Percentiles rank a stretch among this genome's conserved stretches.
Evolutionary conservation across 2,888 invertebrate species (phyloP).

Genomic region (Papilio gigon): DNA sequence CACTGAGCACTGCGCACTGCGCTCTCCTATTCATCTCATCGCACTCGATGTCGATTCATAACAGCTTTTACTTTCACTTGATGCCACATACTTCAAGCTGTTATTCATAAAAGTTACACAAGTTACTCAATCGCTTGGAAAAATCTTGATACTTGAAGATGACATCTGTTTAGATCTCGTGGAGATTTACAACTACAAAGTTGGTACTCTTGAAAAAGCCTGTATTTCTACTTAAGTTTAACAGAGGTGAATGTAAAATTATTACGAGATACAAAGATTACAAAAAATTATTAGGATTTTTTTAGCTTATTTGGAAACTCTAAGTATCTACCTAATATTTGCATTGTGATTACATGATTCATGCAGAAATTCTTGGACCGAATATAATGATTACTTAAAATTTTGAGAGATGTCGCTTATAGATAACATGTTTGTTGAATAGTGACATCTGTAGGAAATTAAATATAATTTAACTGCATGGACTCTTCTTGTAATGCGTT

Average conservation of each 20-base stretch:
- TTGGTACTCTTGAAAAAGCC: too few relatives aligned
- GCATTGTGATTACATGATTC: too few relatives aligned
- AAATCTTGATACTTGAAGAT: neutral
- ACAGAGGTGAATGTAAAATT: too few relatives aligned
- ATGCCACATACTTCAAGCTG: neutral
- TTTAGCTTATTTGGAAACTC: too few relatives aligned
- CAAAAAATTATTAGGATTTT: neutral
- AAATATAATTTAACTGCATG: neutral
- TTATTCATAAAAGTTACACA: neutral
- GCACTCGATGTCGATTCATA: conserved; percentile 27
- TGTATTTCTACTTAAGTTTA: too few relatives aligned
- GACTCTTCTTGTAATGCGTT: neutral
- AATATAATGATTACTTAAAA: neutral
- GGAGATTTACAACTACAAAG: neutral
- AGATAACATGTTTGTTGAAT: neutral
- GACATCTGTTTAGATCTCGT: neutral
- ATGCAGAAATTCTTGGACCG: neutral
- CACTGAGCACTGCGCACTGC: conserved; percentile 37
- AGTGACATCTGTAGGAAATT: neutral
- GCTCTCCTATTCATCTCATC: neutral
- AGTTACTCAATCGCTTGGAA: neutral
- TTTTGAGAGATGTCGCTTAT: neutral
- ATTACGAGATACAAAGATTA: neutral
- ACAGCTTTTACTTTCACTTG: conserved; percentile 26
- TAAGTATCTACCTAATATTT: too few relatives aligned